A percentile compares a stretch with the other conserved stretches of the same genome.
Conservation (phyloP, 2,888 invertebrate genomes). For the Synanthedon myopaeformis region DNA sequence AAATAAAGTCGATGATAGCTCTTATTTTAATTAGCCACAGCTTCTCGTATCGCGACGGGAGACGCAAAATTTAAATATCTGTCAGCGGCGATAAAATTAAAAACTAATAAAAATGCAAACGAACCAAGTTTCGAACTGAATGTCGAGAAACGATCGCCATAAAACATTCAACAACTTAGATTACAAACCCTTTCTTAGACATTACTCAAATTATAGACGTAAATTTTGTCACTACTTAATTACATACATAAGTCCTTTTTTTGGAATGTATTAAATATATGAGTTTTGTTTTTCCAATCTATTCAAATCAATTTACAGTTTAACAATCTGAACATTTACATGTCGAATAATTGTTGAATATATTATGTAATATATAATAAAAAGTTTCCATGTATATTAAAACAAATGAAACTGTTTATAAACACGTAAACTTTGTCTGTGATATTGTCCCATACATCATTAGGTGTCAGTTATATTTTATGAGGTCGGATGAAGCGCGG, state of each 20-base stretch:
- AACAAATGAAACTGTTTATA: background rate
- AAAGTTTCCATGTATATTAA: too few species aligned
- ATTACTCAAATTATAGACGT: too few species aligned
- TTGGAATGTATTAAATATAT: too few species aligned
- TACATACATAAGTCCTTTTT: too few species aligned
- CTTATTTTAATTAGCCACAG: background rate
- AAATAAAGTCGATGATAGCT: background rate
- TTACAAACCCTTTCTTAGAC: conserved; percentile 15
- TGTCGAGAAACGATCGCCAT: conserved; percentile 17
- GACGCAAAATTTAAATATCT: conserved; percentile 1
- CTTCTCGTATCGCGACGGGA: background rate
- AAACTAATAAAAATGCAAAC: conserved; percentile 48
- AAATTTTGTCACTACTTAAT: too few species aligned
- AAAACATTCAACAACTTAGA: conserved; percentile 18
- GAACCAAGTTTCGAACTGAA: conserved; percentile 21
- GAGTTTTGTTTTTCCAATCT: too few species aligned
- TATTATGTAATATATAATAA: too few species aligned
- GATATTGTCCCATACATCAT: conserved; percentile 26
- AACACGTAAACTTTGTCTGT: background rate
- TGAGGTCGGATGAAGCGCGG: conserved; percentile 13
- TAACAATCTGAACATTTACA: too few species aligned
- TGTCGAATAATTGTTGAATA: too few species aligned
- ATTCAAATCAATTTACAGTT: too few species aligned
- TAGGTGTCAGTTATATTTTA: conserved; percentile 28
- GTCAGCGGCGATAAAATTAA: conserved; percentile 26